These are phyloP conservation scores for Saturnia pavonia DNA, from an alignment of 2,888 invertebrate genomes.

Conservation along the genomic window DNA sequence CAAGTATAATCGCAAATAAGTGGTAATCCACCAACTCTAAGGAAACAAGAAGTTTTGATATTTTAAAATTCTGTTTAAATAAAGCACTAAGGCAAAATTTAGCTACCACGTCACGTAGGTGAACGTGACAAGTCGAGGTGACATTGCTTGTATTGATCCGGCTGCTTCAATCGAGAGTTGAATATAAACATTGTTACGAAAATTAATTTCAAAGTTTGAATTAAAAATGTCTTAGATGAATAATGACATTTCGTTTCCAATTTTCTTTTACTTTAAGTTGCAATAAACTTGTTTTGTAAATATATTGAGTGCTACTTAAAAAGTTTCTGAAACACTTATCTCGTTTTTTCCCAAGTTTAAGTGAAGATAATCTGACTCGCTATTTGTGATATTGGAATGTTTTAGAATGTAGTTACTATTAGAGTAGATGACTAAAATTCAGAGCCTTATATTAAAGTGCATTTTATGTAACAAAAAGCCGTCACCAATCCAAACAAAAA, in stretches of 20 bases:
- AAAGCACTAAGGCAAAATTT: conserved; percentile 22
- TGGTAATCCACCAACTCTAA: not conserved
- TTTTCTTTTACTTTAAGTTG: conserved; percentile 1
- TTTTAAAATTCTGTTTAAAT: conserved; percentile 19
- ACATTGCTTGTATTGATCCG: conserved; percentile 30
- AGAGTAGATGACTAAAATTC: not conserved
- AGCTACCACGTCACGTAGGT: conserved; percentile 32
- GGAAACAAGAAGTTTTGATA: not conserved
- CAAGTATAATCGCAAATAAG: not conserved
- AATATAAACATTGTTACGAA: conserved; percentile 15
- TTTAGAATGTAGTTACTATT: not conserved
- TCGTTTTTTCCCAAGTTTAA: not conserved
- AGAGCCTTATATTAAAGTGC: not conserved
- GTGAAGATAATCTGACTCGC: not conserved
- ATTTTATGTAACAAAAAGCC: not conserved
- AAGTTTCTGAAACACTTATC: not conserved
- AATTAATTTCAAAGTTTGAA: conserved; percentile 21
- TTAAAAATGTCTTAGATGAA: conserved; percentile 17
- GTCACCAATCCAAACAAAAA: not conserved
- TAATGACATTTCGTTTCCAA: conserved; percentile 16
- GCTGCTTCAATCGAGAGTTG: conserved; percentile 6
- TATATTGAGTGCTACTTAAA: not conserved
- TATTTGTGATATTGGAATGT: not conserved
- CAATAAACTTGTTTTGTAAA: not conserved
- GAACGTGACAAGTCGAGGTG: conserved; percentile 27